A percentile compares a stretch with the other conserved stretches of the same genome.
Evolutionary conservation across 2,113 vertebrate species (phyloP).

Genomic region (Antidorcas marsupialis): DNA sequence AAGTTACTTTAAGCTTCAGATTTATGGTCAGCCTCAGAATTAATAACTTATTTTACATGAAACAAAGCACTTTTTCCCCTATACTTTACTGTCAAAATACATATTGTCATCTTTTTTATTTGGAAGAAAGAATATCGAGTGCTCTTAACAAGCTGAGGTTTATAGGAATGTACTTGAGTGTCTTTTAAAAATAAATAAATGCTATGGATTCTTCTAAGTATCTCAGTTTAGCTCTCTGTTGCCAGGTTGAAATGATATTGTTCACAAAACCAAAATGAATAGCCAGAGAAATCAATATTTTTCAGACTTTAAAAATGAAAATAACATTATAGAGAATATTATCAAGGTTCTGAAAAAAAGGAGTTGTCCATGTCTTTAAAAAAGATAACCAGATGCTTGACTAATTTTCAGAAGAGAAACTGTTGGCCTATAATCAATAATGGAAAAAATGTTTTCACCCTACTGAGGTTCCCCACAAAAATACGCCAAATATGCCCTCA

Average conservation of each 20-base stretch:
- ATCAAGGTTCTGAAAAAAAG: conserved; percentile 70
- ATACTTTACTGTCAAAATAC: neutral
- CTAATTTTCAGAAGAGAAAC: neutral
- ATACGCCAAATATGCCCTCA: neutral
- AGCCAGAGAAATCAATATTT: conserved; percentile 84
- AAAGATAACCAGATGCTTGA: neutral
- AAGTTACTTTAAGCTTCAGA: neutral
- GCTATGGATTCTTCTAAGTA: conserved; percentile 79
- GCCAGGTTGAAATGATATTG: conserved; percentile 72
- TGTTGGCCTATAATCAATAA: neutral
- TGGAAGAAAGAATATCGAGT: neutral
- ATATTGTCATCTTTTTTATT: neutral
- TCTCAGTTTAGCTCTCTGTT: conserved; percentile 80
- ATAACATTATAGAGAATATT: conserved; percentile 79
- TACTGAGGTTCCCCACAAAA: neutral
- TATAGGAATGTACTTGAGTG: conserved; percentile 54
- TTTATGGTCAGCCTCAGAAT: neutral
- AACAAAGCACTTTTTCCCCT: neutral
- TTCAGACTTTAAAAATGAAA: conserved; percentile 80
- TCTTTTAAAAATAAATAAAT: conserved; percentile 68
- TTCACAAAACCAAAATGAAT: conserved; percentile 69
- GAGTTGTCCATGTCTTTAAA: neutral
- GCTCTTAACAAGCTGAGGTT: conserved; percentile 79
- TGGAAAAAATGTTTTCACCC: neutral
- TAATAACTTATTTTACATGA: neutral